Percentiles rank a stretch among this genome's conserved stretches.
Conservation (phyloP, 2,113 vertebrate species). For the Neomonachus schauinslandi region DNA sequence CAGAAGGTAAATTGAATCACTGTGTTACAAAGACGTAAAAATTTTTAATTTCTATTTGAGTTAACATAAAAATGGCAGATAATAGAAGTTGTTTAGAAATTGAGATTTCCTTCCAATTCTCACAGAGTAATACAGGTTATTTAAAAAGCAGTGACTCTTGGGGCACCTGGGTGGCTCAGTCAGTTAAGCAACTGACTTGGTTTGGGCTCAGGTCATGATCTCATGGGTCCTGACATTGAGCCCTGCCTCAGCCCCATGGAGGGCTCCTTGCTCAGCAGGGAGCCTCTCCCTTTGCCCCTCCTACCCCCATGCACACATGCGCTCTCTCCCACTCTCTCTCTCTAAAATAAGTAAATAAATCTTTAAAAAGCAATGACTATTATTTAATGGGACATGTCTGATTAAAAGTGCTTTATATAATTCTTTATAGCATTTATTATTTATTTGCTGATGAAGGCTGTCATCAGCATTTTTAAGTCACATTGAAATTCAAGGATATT, state of each 20-base stretch:
- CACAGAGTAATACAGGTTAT: not conserved
- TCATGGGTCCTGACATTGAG: not conserved
- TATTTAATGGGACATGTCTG: not conserved
- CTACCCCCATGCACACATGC: accelerated
- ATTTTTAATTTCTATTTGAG: slow-evolving; percentile 22
- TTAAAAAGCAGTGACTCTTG: not conserved
- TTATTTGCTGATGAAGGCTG: not conserved
- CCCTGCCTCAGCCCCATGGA: not conserved
- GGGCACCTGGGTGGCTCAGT: not conserved
- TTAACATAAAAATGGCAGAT: slow-evolving; percentile 11
- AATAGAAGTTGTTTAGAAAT: not conserved
- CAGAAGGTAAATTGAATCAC: not conserved
- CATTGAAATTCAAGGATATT: not conserved
- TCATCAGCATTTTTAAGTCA: not conserved
- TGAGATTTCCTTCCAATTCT: slow-evolving; percentile 21
- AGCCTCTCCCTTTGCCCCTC: not conserved
- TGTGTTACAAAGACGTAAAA: not conserved
- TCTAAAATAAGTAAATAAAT: not conserved
- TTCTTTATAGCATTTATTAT: not conserved
- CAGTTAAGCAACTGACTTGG: not conserved
- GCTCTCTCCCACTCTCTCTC: not conserved
- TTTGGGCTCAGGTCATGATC: not conserved
- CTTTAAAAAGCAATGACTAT: not conserved
- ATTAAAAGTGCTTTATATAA: not conserved
- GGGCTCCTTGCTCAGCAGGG: not conserved